Base-by-base conservation (phyloP, 1,140 invertebrate species). In the Pararge aegeria region DNA sequence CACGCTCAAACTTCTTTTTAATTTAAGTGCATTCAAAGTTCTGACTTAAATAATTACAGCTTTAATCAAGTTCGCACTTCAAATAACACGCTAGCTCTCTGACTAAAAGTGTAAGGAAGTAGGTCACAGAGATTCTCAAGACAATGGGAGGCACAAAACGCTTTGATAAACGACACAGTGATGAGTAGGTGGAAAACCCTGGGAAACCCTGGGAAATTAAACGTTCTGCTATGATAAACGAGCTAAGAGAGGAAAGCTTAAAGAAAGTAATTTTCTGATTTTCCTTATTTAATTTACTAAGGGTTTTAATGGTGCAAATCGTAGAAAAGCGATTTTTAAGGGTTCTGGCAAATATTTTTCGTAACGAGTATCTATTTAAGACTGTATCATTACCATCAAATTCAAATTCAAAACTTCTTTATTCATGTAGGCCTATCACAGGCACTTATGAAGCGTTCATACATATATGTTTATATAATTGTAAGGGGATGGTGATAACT, bases 91-190 rank as follows among this genome's bases (percentile, higher is more conserved):
- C 30, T 12, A 34, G 30, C 30, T 34, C 10, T 34, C 30, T 12
- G 30, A 10, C 7, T 12, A 34, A 7, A 59, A 59, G 50, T 59
- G 34, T 34, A 37, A 56, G 60, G 61, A 74, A 74, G 64, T 69
- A 70, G 74, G 69, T 70, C 74, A 61, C 64, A 53, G 61, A 61
- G 70, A 66, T 63, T 63, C 61, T 65, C 65, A 65, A 77, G 72
- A 77, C 71, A 77, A 77, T 72, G 65, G 68, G 27, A 48, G 44
- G 44, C 30, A 37, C 46, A 56, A 34, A 56, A 49, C 46, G 60
- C 63, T 67, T 49, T 71, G 62, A 71, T 71, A 68, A 71, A 71
- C 65, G 68, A 71, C 61, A 62, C 55, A 44, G 61, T 53, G 65
- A 68, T 71, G 68, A 71, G 68, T 71, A 55, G 61, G 55, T 65